Conservation (phyloP, 2,888 invertebrate species). For the Brachycybe producta region DNA sequence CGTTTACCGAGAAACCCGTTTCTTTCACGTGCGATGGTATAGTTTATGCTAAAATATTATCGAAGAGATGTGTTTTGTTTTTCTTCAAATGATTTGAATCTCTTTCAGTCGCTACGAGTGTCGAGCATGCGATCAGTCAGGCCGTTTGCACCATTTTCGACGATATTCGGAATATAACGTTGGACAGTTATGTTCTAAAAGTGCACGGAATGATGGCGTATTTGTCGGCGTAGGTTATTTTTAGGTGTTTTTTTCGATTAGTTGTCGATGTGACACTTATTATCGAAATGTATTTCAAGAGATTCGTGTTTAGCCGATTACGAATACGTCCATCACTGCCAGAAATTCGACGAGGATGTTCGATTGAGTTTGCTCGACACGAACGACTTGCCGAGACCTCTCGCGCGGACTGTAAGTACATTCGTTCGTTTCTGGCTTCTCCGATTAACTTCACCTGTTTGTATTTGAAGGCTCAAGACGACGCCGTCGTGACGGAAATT, state of each 20-base stretch:
- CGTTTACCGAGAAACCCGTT: slow-evolving; percentile 46
- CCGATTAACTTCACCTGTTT: not conserved
- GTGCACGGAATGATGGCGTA: slow-evolving; percentile 83
- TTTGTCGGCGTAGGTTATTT: slow-evolving; percentile 46
- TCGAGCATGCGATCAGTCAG: slow-evolving; percentile 36
- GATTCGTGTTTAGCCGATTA: slow-evolving; percentile 74
- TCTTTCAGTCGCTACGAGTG: slow-evolving; percentile 62
- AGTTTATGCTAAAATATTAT: too few species aligned
- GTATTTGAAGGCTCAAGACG: slow-evolving; percentile 47
- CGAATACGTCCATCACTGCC: slow-evolving; percentile 84
- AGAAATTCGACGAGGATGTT: slow-evolving; percentile 82
- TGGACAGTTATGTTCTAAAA: slow-evolving; percentile 52
- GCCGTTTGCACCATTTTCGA: slow-evolving; percentile 34
- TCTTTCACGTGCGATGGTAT: slow-evolving; percentile 86
- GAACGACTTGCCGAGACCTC: slow-evolving; percentile 51
- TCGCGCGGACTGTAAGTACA: slow-evolving; percentile 55
- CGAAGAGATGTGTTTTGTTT: not conserved
- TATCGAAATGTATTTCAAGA: not conserved
- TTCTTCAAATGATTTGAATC: slow-evolving; percentile 15
- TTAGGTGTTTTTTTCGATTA: not conserved
- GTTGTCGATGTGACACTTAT: not conserved
- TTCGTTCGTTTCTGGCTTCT: not conserved
- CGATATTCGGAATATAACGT: slow-evolving; percentile 22
- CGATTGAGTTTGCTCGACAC: slow-evolving; percentile 48
- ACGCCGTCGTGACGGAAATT: slow-evolving; percentile 58